Evolutionary conservation across 2,797 vertebrate species (phyloP), one percentile per base, ranked within the genome.

Genomic region (Psittacula derbiana): DNA sequence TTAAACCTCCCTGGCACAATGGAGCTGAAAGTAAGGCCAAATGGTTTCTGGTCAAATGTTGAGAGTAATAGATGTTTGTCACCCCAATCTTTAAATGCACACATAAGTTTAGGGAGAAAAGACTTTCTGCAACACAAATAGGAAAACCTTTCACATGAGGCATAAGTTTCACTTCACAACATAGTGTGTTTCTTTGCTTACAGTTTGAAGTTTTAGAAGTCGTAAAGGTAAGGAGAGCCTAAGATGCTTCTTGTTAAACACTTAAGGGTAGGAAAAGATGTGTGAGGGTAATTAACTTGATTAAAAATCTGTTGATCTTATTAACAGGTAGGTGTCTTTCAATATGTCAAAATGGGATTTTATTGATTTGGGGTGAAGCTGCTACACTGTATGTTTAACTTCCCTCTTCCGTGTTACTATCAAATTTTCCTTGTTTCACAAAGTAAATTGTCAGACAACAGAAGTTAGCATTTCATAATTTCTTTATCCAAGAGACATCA

Each of bases 301-400:
- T 78, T 80, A 72, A 86, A 92, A 91, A 93, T 53, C 69, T 85
- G 80, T 92, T 94, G 36, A 36, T 66, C 69, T 84, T 92, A 57
- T 84, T 84, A 81, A 80, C 62, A 80, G 40, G 11, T 92, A 66
- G 62, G 30, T 61, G 80, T 84, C 66, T 88, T 94, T 95, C 82
- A 90, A 92, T 79, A 84, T 93, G 72, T 95, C 91, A 86, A 38
- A 92, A 93, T 93, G 87, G n/a, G 43, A 85, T 94, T 96, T 91
- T 94, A 74, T 64, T 75, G 57, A 89, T 94, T 82, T 91, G 38
- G 62, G 55, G n/a, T 76, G 69, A 72, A 92, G 73, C 72, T 90
- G 8, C 69, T 74, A 11, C 7, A 46, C n/a, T 80, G 24, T 80
- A 5, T 21, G 24, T 83, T 96, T 93, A 88, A 89, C 64, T 80